Evolutionary conservation across 2,797 vertebrate genomes (phyloP).

Genomic region (Ctenosaura bakeri): DNA sequence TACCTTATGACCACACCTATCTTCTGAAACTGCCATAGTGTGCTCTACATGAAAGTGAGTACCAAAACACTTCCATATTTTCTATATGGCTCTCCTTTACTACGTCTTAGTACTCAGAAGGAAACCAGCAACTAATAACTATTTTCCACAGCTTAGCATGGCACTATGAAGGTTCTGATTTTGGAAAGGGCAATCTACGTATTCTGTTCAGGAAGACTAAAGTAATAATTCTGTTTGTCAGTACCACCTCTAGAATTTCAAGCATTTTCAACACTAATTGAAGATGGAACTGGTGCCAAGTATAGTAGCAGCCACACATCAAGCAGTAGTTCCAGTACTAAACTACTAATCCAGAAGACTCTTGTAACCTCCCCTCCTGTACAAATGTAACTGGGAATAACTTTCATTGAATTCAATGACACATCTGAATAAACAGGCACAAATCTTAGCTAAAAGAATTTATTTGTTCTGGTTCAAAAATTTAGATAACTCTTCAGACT

Average conservation of each 20-base stretch:
- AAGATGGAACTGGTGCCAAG: neutral
- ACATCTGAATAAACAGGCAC: neutral
- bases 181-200: neutral
- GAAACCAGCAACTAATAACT: neutral
- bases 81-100: neutral
- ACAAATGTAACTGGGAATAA: neutral
- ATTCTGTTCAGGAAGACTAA: neutral
- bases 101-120: constrained; percentile 3
- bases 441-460: neutral
- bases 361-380: neutral
- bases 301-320: neutral
- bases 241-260: neutral
- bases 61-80: neutral
- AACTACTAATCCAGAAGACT: neutral
- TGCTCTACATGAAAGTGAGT: neutral
- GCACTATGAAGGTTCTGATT: neutral
- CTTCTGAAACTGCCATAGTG: neutral
- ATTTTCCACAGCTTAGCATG: neutral
- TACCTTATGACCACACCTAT: neutral
- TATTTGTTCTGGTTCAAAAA: neutral
- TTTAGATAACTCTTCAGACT: neutral
- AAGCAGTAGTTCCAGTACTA: neutral
- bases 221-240: no score
- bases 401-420: neutral
- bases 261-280: neutral